These are phyloP conservation scores for Acipenser transmontanus DNA, from an alignment of 2,797 vertebrate species.

Conservation along the genomic window DNA sequence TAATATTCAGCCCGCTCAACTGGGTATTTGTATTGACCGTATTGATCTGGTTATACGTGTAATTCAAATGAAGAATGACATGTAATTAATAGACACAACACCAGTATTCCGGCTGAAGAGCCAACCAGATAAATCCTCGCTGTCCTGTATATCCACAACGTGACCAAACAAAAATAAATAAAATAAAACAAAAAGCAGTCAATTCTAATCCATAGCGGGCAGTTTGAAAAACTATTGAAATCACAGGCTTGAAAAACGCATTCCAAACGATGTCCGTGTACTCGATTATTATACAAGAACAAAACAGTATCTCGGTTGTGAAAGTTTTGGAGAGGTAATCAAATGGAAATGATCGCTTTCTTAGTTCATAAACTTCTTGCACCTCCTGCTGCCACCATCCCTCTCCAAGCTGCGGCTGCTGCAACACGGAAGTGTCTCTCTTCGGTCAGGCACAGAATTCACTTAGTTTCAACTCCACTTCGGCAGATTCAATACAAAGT, in stretches of 20 bases:
- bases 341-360: constrained; percentile 14
- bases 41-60: too few species aligned
- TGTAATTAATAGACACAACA: constrained; percentile 18
- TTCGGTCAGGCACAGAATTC: constrained; percentile 7
- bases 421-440: constrained; percentile 60
- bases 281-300: not conserved
- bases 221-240: not conserved
- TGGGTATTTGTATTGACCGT: constrained; percentile 4
- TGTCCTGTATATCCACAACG: constrained; percentile 9
- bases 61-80: too few species aligned
- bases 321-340: too few species aligned
- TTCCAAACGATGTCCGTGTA: not conserved
- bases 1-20: constrained; percentile 30
- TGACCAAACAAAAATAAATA: constrained; percentile 15
- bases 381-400: constrained; percentile 38
- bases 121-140: constrained; percentile 12
- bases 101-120: constrained; percentile 13
- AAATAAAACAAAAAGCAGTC: not conserved
- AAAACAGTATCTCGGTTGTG: too few species aligned
- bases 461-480: constrained; percentile 32
- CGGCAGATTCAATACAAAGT: constrained; percentile 39
- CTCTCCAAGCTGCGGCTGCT: constrained; percentile 30
- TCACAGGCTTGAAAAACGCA: not conserved
- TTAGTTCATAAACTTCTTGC: constrained; percentile 49
- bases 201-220: not conserved